Base-by-base conservation (phyloP, 53 echinoderm and acorn worm genomes). In the Patiria pectinifera region DNA sequence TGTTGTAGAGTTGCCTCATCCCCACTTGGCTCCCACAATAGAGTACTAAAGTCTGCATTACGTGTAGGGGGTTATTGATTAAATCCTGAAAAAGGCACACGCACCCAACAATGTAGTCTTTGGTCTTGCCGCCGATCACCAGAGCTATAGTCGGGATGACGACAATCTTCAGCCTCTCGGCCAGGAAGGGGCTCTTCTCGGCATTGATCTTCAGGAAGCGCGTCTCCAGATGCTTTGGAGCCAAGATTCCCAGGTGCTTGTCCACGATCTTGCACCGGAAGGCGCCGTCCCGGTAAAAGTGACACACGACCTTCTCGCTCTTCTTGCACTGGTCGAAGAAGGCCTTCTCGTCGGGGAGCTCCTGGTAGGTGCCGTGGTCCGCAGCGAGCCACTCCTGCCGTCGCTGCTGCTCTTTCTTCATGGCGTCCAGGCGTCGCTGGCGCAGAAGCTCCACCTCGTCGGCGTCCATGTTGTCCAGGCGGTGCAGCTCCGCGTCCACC, bases 321-420 rank as follows among this genome's bases (percentile, higher is more conserved):
- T 99, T 99, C 94, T 99, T 99, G 82, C 97, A 96, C 82, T 99
- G 97, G 23, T 86, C 92, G 81, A 99, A 99, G 95, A 99, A 99
- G 71, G 97, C 97, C 85, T 97, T 99, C 87, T 99, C 97, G 21
- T 89, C 99, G 2, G 97, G 99, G 6, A 99, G 85, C 86, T 99
- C 99, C 48, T 87, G 92, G 94, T 99, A 99, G n/a, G 85, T 82
- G 6, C 99, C 99, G 76, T 99, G 99, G 59, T 97, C 94, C 19
- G 66, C 69, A 13, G 93, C 96, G 69, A 93, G 78, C 96, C 96
- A 98, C 74, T 95, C 93, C 59, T 95, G 94, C 78, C 91, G 96
- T 78, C 91, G 93, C 71, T 92, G 91, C 66, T 94, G 94, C 21
- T 92, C 90, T 43, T 96, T 96, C 83, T 97, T 97, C 94, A 98